These are phyloP conservation scores for Parnassius glacialis DNA, from an alignment of 2,888 invertebrate genomes.

Conservation along the genomic window DNA sequence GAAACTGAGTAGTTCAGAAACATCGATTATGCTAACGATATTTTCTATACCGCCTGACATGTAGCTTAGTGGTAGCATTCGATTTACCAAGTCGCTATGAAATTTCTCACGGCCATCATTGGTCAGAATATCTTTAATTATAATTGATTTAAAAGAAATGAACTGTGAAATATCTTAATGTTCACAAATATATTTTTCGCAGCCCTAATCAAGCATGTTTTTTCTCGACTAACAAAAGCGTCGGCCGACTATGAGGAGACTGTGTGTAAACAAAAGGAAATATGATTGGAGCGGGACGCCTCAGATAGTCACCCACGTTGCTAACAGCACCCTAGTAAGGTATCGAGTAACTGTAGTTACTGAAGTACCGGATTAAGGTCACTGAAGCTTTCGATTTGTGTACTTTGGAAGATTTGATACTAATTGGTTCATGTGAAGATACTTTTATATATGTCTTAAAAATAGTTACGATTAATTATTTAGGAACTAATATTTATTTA, in stretches of 20 bases:
- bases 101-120: not conserved
- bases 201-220: slow-evolving; percentile 12
- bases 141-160: no score
- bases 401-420: slow-evolving; percentile 22
- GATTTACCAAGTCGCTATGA: not conserved
- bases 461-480: not conserved
- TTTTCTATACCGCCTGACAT: no score
- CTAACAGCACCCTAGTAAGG: slow-evolving; percentile 24
- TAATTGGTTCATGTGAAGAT: slow-evolving; percentile 24
- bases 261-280: slow-evolving; percentile 63
- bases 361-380: slow-evolving; percentile 32
- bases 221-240: slow-evolving; percentile 47
- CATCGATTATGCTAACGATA: no score
- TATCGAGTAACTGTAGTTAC: slow-evolving; percentile 29
- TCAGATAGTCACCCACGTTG: slow-evolving; percentile 37
- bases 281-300: slow-evolving; percentile 61
- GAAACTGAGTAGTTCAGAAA: no score
- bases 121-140: no score
- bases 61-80: not conserved
- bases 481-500: no score
- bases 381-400: slow-evolving; percentile 25
- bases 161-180: no score
- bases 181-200: not conserved
- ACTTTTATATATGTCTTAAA: slow-evolving; percentile 19
- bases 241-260: slow-evolving; percentile 54